Evolutionary conservation across 2,797 vertebrate species (phyloP), one percentile per base, ranked within the genome.

Genomic region (Sandelia bainsii): DNA sequence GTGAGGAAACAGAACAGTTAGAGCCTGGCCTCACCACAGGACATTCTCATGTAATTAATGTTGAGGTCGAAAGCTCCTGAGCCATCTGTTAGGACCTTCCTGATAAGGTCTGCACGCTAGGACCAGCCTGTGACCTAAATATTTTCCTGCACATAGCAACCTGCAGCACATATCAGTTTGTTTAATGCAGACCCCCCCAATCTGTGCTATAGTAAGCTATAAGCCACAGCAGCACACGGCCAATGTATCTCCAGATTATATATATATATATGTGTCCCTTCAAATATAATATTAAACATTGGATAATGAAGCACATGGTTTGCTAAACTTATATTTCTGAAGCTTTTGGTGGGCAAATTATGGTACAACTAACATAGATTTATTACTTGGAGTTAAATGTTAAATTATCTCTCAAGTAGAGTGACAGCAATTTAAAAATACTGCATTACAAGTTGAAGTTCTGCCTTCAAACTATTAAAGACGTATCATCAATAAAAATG

Each of bases 81-180:
- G 84, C 93, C 92, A 95, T 93, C 93, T 94, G 92, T 85, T 87
- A 58, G 64, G 83, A 91, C 75, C 83, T 86, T 82, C 84, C 90
- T 74, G 89, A 84, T 80, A 81, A 75, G 32, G 56, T 70, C 73
- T 57, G 61, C 81, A 69, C 79, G 72, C 77, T 68, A 81, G 53
- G 72, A 84, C 72, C 84, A 81, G 75, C 48, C 77, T n/a, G 74
- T 78, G 82, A 88, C 81, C 87, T 81, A 78, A 75, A 88, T 89
- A 82, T 84, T 40, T 69, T 2, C 52, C 50, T 60, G 67, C 69
- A 63, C 72, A 75, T 62, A 54, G 53, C 81, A 75, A 71, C 84
- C 68, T 80, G 32, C 77, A 69, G 79, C 69, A 81, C 66, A 75
- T 52, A 71, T 29, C 73, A 40, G 20, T 72, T 65, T 59, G 46